phyloP scores from a whole-genome alignment of 2,113 vertebrate genomes.

The Struthio camelus region DNA sequence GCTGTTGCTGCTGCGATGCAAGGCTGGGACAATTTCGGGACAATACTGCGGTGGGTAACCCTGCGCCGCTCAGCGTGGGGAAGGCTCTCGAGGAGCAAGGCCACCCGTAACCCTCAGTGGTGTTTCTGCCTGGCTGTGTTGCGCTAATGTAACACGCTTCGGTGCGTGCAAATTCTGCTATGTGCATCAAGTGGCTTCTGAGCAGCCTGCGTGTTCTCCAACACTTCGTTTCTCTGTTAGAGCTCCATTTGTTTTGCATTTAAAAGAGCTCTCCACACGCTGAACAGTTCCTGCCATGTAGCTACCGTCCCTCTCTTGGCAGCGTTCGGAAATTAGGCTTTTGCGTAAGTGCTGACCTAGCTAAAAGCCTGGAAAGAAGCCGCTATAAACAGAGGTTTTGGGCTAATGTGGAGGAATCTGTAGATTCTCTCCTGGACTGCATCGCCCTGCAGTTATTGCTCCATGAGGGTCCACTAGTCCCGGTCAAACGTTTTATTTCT shows the following conservation, averaged over 20 bases:
- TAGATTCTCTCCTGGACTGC: background rate
- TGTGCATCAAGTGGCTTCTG: background rate
- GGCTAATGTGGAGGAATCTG: background rate
- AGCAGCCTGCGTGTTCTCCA: background rate
- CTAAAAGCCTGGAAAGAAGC: background rate
- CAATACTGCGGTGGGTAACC: background rate
- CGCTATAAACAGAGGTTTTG: background rate
- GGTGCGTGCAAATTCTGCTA: background rate
- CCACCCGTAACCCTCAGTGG: background rate
- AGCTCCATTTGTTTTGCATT: background rate
- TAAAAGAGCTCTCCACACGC: background rate
- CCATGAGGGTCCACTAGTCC: background rate
- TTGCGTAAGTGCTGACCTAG: background rate
- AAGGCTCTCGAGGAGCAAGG: background rate
- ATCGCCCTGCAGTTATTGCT: background rate
- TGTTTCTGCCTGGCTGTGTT: background rate
- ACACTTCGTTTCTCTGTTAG: background rate
- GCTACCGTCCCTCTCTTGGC: background rate
- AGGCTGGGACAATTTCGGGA: background rate
- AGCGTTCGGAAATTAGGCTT: background rate
- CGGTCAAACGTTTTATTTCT: background rate
- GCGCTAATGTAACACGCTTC: background rate
- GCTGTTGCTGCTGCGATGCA: background rate
- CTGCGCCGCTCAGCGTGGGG: accelerated
- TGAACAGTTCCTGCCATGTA: background rate